Percentiles rank a stretch among this genome's conserved stretches.
Conservation (phyloP, 2,113 vertebrate genomes). For the Lamprotornis superbus region DNA sequence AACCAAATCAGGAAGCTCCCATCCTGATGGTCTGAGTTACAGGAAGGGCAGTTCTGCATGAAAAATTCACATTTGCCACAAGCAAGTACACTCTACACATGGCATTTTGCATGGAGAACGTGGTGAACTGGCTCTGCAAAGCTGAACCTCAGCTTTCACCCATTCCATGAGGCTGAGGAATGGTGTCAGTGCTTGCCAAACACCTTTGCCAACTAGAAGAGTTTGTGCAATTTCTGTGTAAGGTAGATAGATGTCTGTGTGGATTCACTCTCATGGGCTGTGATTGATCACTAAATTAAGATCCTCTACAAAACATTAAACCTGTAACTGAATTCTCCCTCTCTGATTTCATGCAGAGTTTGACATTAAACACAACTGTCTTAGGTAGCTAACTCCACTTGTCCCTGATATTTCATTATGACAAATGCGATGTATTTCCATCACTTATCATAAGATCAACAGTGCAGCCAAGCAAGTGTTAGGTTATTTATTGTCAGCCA, state of each 20-base stretch:
- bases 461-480: slow-evolving; percentile 9
- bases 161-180: neutral
- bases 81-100: rapidly evolving
- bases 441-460: slow-evolving; percentile 49
- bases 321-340: neutral
- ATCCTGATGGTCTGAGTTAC: neutral
- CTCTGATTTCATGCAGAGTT: neutral
- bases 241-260: neutral
- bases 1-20: neutral
- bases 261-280: neutral
- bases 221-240: neutral
- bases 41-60: neutral
- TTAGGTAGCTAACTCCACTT: slow-evolving; percentile 31
- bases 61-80: neutral
- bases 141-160: neutral
- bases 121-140: neutral
- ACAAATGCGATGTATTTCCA: slow-evolving; percentile 40
- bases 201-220: neutral
- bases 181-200: neutral
- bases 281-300: neutral
- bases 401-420: slow-evolving; percentile 5
- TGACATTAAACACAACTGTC: neutral
- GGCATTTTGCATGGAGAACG: neutral
- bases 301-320: neutral
- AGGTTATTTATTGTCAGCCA: slow-evolving; percentile 52